Conservation (phyloP, 2,888 invertebrate genomes). For the Lamproptera curius region DNA sequence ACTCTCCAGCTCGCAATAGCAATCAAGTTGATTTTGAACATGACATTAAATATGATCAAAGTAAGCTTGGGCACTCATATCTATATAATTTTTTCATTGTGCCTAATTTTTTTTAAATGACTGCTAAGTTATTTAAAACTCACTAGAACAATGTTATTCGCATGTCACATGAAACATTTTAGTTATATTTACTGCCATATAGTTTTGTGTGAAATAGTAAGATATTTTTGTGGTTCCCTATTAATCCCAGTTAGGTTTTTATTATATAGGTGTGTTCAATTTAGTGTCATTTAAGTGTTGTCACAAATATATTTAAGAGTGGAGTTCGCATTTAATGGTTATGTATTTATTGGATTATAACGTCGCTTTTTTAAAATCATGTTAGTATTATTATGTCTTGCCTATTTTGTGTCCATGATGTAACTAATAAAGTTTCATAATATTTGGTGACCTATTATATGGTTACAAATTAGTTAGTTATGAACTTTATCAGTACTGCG, state of each 20-base stretch:
- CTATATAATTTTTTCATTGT: too few species aligned
- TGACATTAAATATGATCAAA: too few species aligned
- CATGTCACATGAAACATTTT: conserved; percentile 13
- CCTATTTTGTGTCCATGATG: conserved; percentile 19
- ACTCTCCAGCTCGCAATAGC: too few species aligned
- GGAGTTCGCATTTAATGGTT: conserved; percentile 19
- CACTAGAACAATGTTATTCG: too few species aligned
- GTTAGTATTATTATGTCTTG: conserved; percentile 26
- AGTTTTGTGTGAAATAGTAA: conserved; percentile 26
- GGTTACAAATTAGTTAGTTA: neutral
- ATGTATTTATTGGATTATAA: conserved; percentile 20
- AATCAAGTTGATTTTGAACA: too few species aligned
- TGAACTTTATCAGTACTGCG: too few species aligned
- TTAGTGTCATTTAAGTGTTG: conserved; percentile 70
- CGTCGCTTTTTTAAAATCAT: conserved; percentile 19
- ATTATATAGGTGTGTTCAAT: conserved; percentile 68
- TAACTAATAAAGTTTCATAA: neutral
- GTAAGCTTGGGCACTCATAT: too few species aligned
- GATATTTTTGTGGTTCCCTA: neutral
- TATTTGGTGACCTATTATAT: neutral
- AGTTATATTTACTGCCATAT: conserved; percentile 30
- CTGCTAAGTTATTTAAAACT: too few species aligned
- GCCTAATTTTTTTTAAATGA: too few species aligned
- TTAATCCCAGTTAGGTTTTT: conserved; percentile 33
- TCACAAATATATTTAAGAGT: conserved; percentile 45